These are phyloP conservation scores for Brachionus sp. DNA, from an alignment of 1,140 invertebrate species.

Conservation along the genomic window DNA sequence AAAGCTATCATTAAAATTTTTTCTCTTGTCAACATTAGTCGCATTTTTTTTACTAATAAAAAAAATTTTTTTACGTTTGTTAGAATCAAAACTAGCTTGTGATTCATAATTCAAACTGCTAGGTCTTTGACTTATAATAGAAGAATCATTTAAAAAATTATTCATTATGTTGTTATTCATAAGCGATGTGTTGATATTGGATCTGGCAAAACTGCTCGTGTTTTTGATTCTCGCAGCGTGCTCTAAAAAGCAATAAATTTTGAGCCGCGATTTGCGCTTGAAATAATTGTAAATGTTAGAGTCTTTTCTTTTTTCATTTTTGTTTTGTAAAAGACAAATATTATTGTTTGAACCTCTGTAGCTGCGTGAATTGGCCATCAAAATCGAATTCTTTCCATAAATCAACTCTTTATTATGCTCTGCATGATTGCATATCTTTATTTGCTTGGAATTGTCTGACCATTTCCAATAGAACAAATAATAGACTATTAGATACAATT, in stretches of 20 bases:
- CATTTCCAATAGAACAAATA: slow-evolving; percentile 45
- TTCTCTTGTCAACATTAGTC: not conserved
- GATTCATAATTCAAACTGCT: not conserved
- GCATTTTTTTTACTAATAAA: not conserved
- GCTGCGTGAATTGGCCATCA: not conserved
- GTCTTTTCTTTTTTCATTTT: not conserved
- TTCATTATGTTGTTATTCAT: not conserved
- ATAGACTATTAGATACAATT: slow-evolving; percentile 14
- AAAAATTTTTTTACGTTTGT: not conserved
- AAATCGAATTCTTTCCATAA: not conserved
- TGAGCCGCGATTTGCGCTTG: not conserved
- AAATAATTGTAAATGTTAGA: slow-evolving; percentile 12
- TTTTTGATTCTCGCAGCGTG: not conserved
- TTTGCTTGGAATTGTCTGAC: not conserved
- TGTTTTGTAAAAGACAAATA: not conserved
- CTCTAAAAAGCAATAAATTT: slow-evolving; percentile 22
- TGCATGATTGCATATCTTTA: slow-evolving; percentile 36
- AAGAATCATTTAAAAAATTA: not conserved
- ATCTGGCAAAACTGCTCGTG: not conserved
- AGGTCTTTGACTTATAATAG: not conserved
- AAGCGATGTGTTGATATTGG: not conserved
- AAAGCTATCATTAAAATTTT: not conserved
- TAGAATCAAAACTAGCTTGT: not conserved
- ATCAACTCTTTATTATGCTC: not conserved
- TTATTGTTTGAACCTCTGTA: not conserved